Percentiles rank a stretch among this genome's conserved stretches.
phyloP scores from a whole-genome alignment of 2,888 invertebrate species.

The Hemistola chrysoprasaria region DNA sequence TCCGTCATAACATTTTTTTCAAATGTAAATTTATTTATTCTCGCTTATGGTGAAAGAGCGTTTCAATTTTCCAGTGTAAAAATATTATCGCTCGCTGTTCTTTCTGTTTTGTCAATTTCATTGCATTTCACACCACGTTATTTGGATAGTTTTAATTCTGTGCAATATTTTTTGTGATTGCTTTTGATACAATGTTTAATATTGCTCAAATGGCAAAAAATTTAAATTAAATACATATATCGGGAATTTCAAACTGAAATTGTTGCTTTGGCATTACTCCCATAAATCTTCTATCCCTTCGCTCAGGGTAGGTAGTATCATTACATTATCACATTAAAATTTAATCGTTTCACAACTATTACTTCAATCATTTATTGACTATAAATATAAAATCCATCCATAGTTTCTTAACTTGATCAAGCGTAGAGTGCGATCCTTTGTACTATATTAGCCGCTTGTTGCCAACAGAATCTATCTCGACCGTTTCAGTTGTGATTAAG shows the following conservation, averaged over 20 bases:
- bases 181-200: neutral
- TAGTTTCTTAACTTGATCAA: conserved; percentile 50
- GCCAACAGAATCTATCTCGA: conserved; percentile 55
- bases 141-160: too few relatives aligned
- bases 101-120: conserved; percentile 1
- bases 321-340: too few relatives aligned
- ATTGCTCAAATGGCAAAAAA: too few relatives aligned
- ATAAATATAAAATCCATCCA: neutral
- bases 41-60: neutral
- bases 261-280: too few relatives aligned
- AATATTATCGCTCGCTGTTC: neutral
- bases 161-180: neutral
- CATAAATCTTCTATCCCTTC: too few relatives aligned
- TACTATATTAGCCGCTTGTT: conserved; percentile 64
- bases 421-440: conserved; percentile 68
- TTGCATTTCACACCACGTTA: neutral
- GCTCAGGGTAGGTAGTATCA: too few relatives aligned
- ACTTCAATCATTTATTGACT: neutral
- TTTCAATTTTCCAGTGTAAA: conserved; percentile 6
- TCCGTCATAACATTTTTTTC: conserved; percentile 1
- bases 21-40: conserved; percentile 16
- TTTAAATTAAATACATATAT: too few relatives aligned
- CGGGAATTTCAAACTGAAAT: too few relatives aligned
- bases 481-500: conserved; percentile 78
- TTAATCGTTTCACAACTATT: too few relatives aligned